Evolutionary conservation across 2,888 invertebrate species (phyloP).

Genomic region (Philaethria dido): DNA sequence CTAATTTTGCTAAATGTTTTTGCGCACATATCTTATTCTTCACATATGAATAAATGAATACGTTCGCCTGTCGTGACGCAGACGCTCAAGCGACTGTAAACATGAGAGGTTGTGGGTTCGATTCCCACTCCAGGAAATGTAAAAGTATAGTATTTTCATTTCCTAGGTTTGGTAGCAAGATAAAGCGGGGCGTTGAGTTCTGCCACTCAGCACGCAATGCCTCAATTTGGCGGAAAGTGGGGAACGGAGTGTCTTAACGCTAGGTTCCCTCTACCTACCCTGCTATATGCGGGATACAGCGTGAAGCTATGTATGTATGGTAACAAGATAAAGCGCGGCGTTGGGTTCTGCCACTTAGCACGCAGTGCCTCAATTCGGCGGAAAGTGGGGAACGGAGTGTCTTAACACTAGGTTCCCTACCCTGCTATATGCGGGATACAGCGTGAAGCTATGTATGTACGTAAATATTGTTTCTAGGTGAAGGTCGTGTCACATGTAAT

Average conservation of each 20-base stretch:
- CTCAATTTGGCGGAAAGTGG: too few relatives aligned
- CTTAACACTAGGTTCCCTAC: neutral
- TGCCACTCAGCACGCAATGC: too few relatives aligned
- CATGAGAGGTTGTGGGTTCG: too few relatives aligned
- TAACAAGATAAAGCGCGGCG: too few relatives aligned
- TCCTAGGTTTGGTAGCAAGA: too few relatives aligned
- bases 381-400: neutral
- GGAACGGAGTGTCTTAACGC: neutral
- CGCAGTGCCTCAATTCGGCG: too few relatives aligned
- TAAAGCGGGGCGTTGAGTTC: too few relatives aligned
- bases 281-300: neutral
- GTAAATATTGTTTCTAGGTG: neutral
- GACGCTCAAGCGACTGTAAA: too few relatives aligned
- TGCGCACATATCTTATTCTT: neutral
- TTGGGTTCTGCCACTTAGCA: too few relatives aligned
- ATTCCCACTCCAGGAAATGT: too few relatives aligned
- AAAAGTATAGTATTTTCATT: too few relatives aligned
- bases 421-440: neutral
- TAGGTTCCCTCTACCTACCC: neutral
- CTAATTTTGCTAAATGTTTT: neutral
- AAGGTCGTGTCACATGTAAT: slow-evolving; percentile 9
- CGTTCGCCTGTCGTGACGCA: too few relatives aligned
- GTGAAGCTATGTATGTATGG: neutral
- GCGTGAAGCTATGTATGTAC: neutral
- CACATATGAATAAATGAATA: slow-evolving; percentile 1